Conservation (phyloP, 2,888 invertebrate genomes). For the Hecatera dysodea region DNA sequence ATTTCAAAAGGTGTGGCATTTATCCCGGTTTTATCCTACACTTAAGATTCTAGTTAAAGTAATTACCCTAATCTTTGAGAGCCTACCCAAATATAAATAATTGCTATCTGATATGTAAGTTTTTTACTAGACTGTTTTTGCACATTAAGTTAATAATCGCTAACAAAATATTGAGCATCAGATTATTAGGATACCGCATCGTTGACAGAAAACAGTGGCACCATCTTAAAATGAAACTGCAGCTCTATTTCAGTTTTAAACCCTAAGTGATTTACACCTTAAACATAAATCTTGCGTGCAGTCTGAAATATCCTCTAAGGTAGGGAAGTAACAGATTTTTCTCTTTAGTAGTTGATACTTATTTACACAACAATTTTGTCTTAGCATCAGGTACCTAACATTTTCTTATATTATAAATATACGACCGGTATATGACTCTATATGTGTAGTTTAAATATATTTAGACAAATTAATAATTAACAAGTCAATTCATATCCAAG, state of each 20-base stretch:
- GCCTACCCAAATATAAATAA: background rate
- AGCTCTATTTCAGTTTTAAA: background rate
- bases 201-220: background rate
- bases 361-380: background rate
- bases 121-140: background rate
- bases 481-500: constrained; percentile 4
- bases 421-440: background rate
- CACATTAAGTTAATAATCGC: background rate
- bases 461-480: constrained; percentile 1
- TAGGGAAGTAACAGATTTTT: background rate
- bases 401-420: background rate
- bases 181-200: background rate
- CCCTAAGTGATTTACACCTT: constrained; percentile 2
- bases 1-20: too few species aligned
- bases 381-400: background rate
- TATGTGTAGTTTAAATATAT: background rate
- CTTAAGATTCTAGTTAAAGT: background rate
- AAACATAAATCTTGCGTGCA: constrained; percentile 8
- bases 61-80: background rate
- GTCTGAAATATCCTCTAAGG: background rate
- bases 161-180: background rate
- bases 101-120: background rate
- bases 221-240: background rate
- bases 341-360: background rate
- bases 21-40: too few species aligned